These are phyloP conservation scores for Ochotona princeps DNA, from an alignment of 2,113 vertebrate genomes.

Conservation along the genomic window DNA sequence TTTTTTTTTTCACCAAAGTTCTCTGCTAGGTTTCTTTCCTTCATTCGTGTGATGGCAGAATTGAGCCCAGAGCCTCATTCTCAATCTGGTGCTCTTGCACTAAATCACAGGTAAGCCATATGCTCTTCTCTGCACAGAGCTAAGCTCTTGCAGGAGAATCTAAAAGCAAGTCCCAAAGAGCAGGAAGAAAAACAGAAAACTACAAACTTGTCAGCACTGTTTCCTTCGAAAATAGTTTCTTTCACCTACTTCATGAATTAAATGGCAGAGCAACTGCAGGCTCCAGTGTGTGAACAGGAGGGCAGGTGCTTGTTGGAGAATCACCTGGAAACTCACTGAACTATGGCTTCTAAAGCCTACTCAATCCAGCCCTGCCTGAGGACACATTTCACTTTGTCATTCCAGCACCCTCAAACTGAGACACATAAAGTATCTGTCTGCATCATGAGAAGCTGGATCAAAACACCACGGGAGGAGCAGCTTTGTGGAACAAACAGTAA, in stretches of 20 bases:
- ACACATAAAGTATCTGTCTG: not conserved
- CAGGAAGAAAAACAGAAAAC: not conserved
- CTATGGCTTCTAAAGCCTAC: not conserved
- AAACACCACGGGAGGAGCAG: not conserved
- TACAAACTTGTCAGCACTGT: not conserved
- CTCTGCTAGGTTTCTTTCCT: too few relatives aligned
- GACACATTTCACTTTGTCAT: not conserved
- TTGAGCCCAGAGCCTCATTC: not conserved
- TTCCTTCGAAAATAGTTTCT: constrained; percentile 17
- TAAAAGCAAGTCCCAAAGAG: not conserved
- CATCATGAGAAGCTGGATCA: not conserved
- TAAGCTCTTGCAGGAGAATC: not conserved
- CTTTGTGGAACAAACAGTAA: too few relatives aligned
- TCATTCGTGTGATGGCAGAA: not conserved
- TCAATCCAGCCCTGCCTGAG: accelerated
- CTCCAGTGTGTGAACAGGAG: not conserved
- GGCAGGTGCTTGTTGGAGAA: not conserved
- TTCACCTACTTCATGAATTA: not conserved
- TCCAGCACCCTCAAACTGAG: not conserved
- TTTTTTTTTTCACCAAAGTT: too few relatives aligned
- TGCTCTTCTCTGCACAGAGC: not conserved
- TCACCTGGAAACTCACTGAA: not conserved
- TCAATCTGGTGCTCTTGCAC: not conserved
- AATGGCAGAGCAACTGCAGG: not conserved
- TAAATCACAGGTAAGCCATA: not conserved